Base-by-base conservation (phyloP, 1,140 invertebrate species). In the Orussus abietinus region DNA sequence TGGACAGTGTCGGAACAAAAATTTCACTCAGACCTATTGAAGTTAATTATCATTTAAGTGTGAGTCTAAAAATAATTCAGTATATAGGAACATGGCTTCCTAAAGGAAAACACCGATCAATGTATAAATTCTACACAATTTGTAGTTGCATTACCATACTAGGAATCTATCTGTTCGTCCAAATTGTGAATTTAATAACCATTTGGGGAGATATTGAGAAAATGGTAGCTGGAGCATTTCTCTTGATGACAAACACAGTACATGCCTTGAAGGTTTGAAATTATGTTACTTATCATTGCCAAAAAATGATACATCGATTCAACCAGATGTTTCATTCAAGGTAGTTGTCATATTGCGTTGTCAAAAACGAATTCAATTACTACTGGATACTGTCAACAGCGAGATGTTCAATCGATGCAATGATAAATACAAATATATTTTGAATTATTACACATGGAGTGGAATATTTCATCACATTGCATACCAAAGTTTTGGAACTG, bases 71-170 rank as follows among this genome's bases (percentile, higher is more conserved):
- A 7, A 44, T 65, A n/a, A 39, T 60, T 14, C 46, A 49, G 25
- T 61, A 49, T 12, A 33, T 61, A 17, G 62, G 61, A 6, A 59
- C 53, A 1, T 65, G 61, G 61, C 41, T 57, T 0, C 47, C 46
- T 10, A 3, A 12, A 3, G 25, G 30, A n/a, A 46, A 31, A 4
- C 43, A 43, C 3, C 40, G 42, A 5, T 18, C 12, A 11, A 11
- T 59, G 3, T 62, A 55, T 28, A 13, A 45, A 1, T 1, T 59
- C n/a, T 61, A 54, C 12, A 51, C 43, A 1, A 1, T 36, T 13
- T 28, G 40, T 7, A 51, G 18, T 26, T 54, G 62, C 10, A 46
- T 14, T 1, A 51, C 59, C n/a, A 38, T 60, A 0, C 18, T 61
- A 6, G 52, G 49, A 4, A 45, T 54, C 19, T 47, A 48, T 11